A percentile compares a stretch with the other conserved stretches of the same genome.
Conservation (phyloP, 2,113 vertebrate genomes). For the Marmota flaviventris region DNA sequence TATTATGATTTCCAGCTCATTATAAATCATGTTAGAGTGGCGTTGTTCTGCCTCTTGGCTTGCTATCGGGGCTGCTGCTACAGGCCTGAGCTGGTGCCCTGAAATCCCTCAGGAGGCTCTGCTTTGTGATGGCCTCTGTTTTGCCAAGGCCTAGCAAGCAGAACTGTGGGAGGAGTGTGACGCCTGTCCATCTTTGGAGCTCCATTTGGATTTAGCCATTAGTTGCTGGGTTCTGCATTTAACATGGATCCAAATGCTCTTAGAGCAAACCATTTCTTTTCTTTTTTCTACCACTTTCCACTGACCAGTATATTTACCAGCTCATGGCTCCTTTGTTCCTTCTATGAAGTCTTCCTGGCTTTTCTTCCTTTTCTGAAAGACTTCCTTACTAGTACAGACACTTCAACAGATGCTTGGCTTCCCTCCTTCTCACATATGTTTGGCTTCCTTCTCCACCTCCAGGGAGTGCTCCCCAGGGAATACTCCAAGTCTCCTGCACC, state of each 20-base stretch:
- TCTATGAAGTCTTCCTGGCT: neutral
- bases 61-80: neutral
- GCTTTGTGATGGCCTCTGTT: neutral
- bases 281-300: neutral
- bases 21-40: neutral
- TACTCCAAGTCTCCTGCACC: neutral
- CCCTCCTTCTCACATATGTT: neutral
- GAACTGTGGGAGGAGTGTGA: neutral
- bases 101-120: neutral
- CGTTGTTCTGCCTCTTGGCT: conserved; percentile 14
- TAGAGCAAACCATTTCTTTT: no score
- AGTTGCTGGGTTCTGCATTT: neutral
- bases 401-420: neutral
- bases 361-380: neutral
- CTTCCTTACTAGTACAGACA: neutral
- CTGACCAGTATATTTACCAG: neutral
- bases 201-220: neutral
- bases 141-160: neutral
- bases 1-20: neutral
- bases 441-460: neutral
- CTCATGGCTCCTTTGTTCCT: neutral
- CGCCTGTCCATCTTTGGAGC: neutral
- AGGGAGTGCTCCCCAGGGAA: neutral
- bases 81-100: neutral
- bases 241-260: neutral